Percentiles rank a stretch among this genome's conserved stretches.
phyloP scores from a whole-genome alignment of 2,113 vertebrate genomes.

The Myotis lucifugus region DNA sequence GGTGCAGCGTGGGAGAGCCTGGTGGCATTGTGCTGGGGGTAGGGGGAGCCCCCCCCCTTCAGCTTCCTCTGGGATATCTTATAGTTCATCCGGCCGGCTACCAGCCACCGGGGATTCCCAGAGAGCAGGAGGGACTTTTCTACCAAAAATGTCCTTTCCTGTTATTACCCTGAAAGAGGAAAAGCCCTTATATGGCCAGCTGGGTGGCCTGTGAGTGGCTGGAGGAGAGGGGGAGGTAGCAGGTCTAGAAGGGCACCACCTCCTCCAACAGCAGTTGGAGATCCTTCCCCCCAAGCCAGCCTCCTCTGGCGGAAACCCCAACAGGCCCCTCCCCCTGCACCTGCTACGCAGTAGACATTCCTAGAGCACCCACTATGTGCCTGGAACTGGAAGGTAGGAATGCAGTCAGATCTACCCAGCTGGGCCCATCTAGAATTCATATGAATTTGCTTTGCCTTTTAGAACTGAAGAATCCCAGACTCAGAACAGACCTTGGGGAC shows the following conservation, averaged over 20 bases:
- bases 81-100: conserved; percentile 21
- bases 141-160: conserved; percentile 77
- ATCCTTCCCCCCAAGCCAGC: background rate
- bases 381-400: background rate
- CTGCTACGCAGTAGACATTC: background rate
- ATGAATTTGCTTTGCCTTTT: conserved; percentile 22
- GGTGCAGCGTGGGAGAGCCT: conserved; percentile 42
- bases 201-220: background rate
- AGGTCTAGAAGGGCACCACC: background rate
- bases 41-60: background rate
- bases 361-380: background rate
- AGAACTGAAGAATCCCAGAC: conserved; percentile 20
- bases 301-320: background rate
- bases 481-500: background rate
- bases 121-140: conserved; percentile 68
- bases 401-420: background rate
- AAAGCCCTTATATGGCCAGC: conserved; percentile 56
- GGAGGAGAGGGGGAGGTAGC: conserved; percentile 19
- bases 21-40: conserved; percentile 25
- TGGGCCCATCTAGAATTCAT: background rate
- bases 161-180: conserved; percentile 68
- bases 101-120: conserved; percentile 71
- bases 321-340: background rate
- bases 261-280: conserved; percentile 38
- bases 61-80: conserved; percentile 76